Conservation (phyloP, 2,797 vertebrate genomes). For the Corythornis leucogaster region DNA sequence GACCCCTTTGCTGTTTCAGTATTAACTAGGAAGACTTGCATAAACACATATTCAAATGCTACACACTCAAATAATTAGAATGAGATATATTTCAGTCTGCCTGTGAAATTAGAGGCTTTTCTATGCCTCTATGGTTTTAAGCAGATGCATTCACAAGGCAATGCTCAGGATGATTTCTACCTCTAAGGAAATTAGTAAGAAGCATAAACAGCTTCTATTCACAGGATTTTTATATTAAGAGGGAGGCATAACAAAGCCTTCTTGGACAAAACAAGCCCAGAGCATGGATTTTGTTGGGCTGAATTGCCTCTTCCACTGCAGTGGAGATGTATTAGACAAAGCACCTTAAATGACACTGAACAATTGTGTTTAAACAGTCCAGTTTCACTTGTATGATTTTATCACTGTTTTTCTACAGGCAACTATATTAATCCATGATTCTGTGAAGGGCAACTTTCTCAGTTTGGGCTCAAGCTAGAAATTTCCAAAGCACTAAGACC, state of each 20-base stretch:
- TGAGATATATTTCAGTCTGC: background rate
- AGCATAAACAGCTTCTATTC: background rate
- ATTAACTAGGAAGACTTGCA: background rate
- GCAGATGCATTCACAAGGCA: background rate
- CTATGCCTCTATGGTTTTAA: background rate
- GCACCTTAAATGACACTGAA: background rate
- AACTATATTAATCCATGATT: background rate
- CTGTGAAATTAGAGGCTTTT: background rate
- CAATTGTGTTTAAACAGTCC: background rate
- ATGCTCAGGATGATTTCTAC: background rate
- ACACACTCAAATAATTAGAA: rapidly evolving
- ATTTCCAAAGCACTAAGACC: background rate
- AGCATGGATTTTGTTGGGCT: background rate
- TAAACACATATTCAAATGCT: background rate
- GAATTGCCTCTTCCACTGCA: background rate
- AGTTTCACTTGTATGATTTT: background rate
- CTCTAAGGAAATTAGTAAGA: background rate
- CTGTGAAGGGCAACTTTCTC: background rate
- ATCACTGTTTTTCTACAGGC: background rate
- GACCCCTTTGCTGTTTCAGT: background rate
- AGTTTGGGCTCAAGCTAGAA: background rate
- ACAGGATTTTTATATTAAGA: background rate
- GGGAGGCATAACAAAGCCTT: background rate
- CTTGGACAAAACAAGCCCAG: background rate
- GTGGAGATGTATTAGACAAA: background rate